phyloP scores from a whole-genome alignment of 2,888 invertebrate species.

The Gryllus longicercus region DNA sequence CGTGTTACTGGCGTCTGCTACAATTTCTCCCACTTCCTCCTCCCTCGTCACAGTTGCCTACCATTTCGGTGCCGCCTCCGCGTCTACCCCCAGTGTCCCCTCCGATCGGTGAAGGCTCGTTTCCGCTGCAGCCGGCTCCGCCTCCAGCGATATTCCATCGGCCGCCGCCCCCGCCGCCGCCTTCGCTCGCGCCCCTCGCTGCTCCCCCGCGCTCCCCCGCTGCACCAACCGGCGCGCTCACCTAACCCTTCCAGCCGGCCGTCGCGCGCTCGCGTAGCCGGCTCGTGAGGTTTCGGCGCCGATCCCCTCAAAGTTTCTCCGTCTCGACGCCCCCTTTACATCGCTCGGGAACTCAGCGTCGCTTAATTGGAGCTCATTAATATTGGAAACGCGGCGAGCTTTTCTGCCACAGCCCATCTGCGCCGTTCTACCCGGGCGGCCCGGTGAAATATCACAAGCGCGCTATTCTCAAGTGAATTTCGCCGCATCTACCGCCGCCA shows the following conservation, averaged over 20 bases:
- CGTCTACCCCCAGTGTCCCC: too few species aligned
- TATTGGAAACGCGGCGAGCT: conserved; percentile 2
- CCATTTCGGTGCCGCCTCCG: too few species aligned
- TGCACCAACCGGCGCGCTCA: too few species aligned
- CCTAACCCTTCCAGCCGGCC: neutral
- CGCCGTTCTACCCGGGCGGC: neutral
- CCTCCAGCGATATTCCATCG: too few species aligned
- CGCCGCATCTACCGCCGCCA: neutral
- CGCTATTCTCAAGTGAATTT: conserved; percentile 1
- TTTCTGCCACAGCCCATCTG: conserved; percentile 6
- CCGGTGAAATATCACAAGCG: conserved; percentile 10
- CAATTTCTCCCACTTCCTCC: too few species aligned
- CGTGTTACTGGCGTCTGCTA: too few species aligned
- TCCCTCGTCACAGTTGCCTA: too few species aligned
- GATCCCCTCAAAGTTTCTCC: neutral
- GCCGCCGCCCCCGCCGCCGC: too few species aligned
- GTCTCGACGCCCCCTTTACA: neutral
- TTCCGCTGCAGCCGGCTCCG: too few species aligned
- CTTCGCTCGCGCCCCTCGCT: too few species aligned
- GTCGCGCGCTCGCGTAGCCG: neutral
- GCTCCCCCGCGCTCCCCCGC: too few species aligned
- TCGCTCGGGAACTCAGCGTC: conserved; percentile 7
- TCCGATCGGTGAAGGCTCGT: too few species aligned
- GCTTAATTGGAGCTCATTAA: conserved; percentile 17
- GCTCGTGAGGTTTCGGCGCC: neutral